Conservation (phyloP, 1,140 invertebrate species). For the Caerostris extrusa region DNA sequence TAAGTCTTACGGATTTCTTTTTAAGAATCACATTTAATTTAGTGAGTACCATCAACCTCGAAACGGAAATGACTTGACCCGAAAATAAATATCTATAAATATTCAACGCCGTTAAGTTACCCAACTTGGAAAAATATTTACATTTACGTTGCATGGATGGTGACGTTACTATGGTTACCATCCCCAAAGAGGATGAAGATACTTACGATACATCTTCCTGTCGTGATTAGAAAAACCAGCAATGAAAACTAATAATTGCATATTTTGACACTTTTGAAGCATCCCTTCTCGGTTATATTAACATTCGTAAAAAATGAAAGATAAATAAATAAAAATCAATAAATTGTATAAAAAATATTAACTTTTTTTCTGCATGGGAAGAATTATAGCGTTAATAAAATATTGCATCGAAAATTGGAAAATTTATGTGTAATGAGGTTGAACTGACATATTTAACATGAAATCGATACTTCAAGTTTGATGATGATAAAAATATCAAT, state of each 20-base stretch:
- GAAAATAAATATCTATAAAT: conserved; percentile 43
- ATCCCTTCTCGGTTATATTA: not conserved
- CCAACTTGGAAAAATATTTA: conserved; percentile 29
- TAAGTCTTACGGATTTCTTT: not conserved
- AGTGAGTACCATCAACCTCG: not conserved
- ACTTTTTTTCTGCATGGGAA: too few species aligned
- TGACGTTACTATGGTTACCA: conserved; percentile 26
- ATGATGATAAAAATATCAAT: too few species aligned
- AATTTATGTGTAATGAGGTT: too few species aligned
- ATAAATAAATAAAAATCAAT: too few species aligned
- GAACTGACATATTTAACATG: too few species aligned
- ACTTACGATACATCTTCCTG: not conserved
- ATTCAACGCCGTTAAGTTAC: conserved; percentile 37
- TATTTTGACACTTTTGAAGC: not conserved
- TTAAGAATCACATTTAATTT: conserved; percentile 19
- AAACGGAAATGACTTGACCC: not conserved
- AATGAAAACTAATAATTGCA: not conserved
- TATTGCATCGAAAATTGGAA: too few species aligned
- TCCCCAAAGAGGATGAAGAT: not conserved
- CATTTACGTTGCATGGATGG: conserved; percentile 18
- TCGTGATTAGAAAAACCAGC: not conserved
- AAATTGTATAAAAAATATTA: too few species aligned
- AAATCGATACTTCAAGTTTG: too few species aligned
- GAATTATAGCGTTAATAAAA: too few species aligned
- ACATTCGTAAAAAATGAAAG: too few species aligned